Evolutionary conservation across 2,888 invertebrate species (phyloP), one percentile per base, ranked within the genome.

Genomic region (Syrphus vitripennis): DNA sequence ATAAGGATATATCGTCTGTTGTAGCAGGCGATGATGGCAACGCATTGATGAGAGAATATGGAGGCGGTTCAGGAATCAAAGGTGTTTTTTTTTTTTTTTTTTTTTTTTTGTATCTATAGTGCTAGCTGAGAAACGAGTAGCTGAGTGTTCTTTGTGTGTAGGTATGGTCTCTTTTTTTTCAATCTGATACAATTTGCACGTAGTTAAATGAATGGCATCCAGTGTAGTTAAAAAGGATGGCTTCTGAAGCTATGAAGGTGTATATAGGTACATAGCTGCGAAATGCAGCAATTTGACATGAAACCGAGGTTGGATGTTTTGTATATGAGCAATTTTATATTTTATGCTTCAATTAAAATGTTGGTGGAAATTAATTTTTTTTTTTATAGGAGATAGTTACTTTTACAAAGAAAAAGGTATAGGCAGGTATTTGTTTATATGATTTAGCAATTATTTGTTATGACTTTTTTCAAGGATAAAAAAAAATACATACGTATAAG

Each of bases 301-400:
- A 55, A 78, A 69, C 59, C 53, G 57, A 55, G 37, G 72, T 48
- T 77, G 76, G 42, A 57, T 55, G 63, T 40, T 78, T 80, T 74
- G n/a, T n/a, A 80, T 72, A 50, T 50, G 7, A 42, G 61, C 31
- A 48, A 67, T 59, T 70, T 61, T 26, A 45, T 71, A 65, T 72
- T 86, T 86, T 86, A 86, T 74, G 74, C 48, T 70, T 77, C 63
- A 76, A 81, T 67, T 76, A 74, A 77, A 74, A 69, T 55, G 72
- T 53, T 26, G 45, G 42, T 50, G 42, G 72, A 72, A 61, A 78
- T 83, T 83, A 74, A 69, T 78, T 71, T 72, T 37, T 24, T 16
- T 50, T 50, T 10, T 24, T 5, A 3, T 16, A 55, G 1, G 26
- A 31, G 31, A 0, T n/a, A 21, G 40, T 4, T 7, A 37, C 14